Conservation (phyloP, 2,113 vertebrate species). For the Psilopsiagon aurifrons region DNA sequence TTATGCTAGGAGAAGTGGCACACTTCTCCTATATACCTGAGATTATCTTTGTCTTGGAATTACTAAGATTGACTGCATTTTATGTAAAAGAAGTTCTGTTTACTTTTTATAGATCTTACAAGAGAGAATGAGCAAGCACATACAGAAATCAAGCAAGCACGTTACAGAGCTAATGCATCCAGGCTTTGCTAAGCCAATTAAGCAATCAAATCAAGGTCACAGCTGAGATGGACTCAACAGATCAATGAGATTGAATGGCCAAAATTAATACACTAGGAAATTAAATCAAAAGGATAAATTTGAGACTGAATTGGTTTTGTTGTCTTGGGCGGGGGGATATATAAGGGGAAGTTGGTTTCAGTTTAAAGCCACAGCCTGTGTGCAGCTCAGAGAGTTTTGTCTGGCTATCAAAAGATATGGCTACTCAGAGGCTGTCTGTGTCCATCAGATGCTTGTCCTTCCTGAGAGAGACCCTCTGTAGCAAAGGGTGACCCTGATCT, state of each 20-base stretch:
- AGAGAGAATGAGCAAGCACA: not conserved
- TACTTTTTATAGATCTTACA: not conserved
- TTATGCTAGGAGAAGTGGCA: not conserved
- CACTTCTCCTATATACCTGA: not conserved
- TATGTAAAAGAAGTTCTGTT: not conserved
- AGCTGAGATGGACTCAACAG: constrained; percentile 14
- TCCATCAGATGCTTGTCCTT: not conserved
- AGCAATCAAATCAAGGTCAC: constrained; percentile 43
- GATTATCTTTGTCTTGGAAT: not conserved
- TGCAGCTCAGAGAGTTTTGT: not conserved
- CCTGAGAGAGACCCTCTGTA: not conserved
- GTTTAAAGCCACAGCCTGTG: not conserved
- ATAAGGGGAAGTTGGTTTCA: not conserved
- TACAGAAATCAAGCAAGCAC: not conserved
- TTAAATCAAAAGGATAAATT: constrained; percentile 36
- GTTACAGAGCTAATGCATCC: not conserved
- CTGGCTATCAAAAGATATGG: not conserved
- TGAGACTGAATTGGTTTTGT: not conserved
- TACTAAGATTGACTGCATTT: not conserved
- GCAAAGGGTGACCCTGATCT: not conserved
- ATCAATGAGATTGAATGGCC: constrained; percentile 15
- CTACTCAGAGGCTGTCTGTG: not conserved
- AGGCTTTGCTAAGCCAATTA: constrained; percentile 48
- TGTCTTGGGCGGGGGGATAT: not conserved
- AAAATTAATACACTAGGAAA: constrained; percentile 46